These are phyloP conservation scores for Mesaphorura yosii DNA, from an alignment of 1,140 invertebrate genomes.

Conservation along the genomic window DNA sequence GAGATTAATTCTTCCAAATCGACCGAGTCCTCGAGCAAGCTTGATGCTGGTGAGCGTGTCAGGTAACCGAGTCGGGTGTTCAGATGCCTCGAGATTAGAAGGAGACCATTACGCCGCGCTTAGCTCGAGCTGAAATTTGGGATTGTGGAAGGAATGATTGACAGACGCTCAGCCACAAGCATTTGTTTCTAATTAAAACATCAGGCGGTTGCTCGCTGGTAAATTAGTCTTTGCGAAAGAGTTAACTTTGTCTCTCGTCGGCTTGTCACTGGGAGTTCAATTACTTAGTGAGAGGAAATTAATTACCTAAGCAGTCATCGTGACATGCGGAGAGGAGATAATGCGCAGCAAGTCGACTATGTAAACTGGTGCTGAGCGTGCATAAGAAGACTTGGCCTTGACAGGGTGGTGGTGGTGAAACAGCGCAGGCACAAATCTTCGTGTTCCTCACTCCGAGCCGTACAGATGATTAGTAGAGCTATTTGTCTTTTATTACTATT, in stretches of 20 bases:
- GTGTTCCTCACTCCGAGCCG: constrained; percentile 9
- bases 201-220: constrained; percentile 28
- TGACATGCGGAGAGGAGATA: constrained; percentile 17
- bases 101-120: no score
- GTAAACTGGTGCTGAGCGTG: no score
- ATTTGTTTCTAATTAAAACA: constrained; percentile 33
- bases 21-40: no score
- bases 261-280: constrained; percentile 31
- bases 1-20: no score
- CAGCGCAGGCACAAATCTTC: neutral
- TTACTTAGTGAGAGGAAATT: constrained; percentile 32
- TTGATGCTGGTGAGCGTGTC: no score
- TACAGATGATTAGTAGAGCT: constrained; percentile 31
- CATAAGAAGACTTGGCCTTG: constrained; percentile 2
- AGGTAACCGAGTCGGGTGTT: no score
- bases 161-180: constrained; percentile 26
- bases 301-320: constrained; percentile 29
- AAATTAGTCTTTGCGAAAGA: constrained; percentile 24
- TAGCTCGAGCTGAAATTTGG: constrained; percentile 20
- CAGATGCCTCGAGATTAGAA: no score
- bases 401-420: neutral
- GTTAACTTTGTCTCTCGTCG: constrained; percentile 30
- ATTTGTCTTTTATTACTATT: constrained; percentile 33
- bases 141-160: constrained; percentile 29
- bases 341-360: no score